A percentile compares a stretch with the other conserved stretches of the same genome.
Conservation (phyloP, 2,113 vertebrate genomes). For the Lathamus discolor region DNA sequence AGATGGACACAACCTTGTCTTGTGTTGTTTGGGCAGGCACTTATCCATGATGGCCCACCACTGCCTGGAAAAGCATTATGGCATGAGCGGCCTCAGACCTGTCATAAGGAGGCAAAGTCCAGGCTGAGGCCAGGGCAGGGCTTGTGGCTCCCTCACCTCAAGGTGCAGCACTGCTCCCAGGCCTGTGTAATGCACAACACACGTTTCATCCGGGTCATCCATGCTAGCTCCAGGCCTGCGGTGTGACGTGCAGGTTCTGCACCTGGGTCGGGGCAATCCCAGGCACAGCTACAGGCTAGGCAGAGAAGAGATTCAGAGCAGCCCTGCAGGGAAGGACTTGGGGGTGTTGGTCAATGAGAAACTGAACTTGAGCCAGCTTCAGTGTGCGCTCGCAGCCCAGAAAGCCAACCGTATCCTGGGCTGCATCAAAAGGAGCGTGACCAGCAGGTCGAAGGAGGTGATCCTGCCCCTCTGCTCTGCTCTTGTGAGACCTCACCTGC, state of each 20-base stretch:
- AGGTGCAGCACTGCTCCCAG: not conserved
- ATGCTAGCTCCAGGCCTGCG: fast-evolving
- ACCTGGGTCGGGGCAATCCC: not conserved
- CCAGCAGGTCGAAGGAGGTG: no score
- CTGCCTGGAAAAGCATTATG: not conserved
- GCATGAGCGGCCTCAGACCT: fast-evolving
- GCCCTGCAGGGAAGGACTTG: not conserved
- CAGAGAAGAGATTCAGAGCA: not conserved
- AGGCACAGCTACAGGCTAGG: not conserved
- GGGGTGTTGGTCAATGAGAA: not conserved
- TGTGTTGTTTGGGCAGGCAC: fast-evolving
- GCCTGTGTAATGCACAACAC: fast-evolving
- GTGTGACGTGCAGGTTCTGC: not conserved
- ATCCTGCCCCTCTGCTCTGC: no score
- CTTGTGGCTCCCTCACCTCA: fast-evolving
- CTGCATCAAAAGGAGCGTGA: no score
- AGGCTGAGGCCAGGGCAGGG: fast-evolving
- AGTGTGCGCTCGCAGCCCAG: no score
- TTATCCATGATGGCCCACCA: fast-evolving
- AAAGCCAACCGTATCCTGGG: no score
- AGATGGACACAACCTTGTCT: not conserved
- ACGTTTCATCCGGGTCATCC: fast-evolving
- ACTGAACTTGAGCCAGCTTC: no score
- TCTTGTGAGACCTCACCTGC: no score
- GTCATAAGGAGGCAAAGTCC: fast-evolving